Evolutionary conservation across 1,140 invertebrate species (phyloP), one percentile per base, ranked within the genome.

Genomic region (Drosophila guanche): DNA sequence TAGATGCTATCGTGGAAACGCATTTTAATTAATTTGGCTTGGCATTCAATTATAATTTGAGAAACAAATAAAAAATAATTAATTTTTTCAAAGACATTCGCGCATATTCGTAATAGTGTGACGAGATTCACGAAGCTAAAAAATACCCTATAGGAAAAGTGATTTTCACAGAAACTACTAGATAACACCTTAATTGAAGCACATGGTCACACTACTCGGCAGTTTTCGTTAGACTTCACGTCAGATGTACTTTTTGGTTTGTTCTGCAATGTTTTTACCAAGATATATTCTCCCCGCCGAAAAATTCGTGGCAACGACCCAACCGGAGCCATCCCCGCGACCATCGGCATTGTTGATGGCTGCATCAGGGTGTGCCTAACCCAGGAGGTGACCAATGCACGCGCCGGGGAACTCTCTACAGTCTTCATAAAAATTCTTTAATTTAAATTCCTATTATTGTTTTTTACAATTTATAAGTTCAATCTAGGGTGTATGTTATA

Each of bases 261-360:
- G 29, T 45, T 50, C 62, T 72, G 69, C 58, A 43, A 73, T 73
- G 70, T 40, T 56, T 20, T 27, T 73, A 2, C 58, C 69, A 29
- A 48, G 52, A 25, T 37, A 25, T 20, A 5, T 72, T 5, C 37
- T 41, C 12, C 23, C 52, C 20, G 69, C 29, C 25, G 3, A 37
- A 10, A 51, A 58, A 5, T 12, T 56, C 23, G 92, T 98, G 47
- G 92, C 96, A 71, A 98, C 97, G 27, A 98, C 98, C 72, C 76
- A 90, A 41, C 83, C 94, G 97, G 96, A 47, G 96, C 94, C n/a
- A 91, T 95, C n/a, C 98, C 99, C 47, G 98, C 98, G 0, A 99
- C 98, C 3, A 95, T 99, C 76, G 98, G 95, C 4, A 95, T 99
- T 43, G 76, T 99, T 3, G 92, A 96, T 79, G 98, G 98, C 0